These are phyloP conservation scores for Pseudolaguvia tuberculata DNA, from an alignment of 2,113 vertebrate genomes.

Conservation along the genomic window DNA sequence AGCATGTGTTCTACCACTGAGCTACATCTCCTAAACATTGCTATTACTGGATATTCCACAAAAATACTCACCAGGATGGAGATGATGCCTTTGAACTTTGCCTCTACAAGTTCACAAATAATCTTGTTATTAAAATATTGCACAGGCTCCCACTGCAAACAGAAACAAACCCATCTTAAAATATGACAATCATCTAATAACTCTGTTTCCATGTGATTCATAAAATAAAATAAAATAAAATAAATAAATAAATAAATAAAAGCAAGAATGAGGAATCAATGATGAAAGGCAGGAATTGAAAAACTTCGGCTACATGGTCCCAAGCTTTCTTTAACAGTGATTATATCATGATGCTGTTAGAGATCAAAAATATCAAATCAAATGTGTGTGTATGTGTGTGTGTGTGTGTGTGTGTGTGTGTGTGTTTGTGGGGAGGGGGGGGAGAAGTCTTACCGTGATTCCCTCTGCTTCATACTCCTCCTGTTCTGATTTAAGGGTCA, in stretches of 20 bases:
- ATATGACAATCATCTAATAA: too few species aligned
- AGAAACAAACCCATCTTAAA: constrained; percentile 24
- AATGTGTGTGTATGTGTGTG: not conserved
- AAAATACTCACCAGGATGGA: constrained; percentile 84
- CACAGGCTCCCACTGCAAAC: constrained; percentile 90
- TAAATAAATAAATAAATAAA: too few species aligned
- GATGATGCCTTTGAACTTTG: constrained; percentile 98
- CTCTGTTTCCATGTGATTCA: not conserved
- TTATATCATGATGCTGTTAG: constrained; percentile 19
- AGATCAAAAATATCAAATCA: constrained; percentile 39
- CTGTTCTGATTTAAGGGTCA: constrained; percentile 93
- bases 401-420: not conserved
- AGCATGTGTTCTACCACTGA: too few species aligned
- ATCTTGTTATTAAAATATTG: constrained; percentile 99
- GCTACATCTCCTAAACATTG: not conserved
- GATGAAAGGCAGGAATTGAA: constrained; percentile 53
- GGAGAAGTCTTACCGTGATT: constrained; percentile 73
- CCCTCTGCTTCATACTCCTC: constrained; percentile 96
- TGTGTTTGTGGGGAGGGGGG: too few species aligned
- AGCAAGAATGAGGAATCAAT: constrained; percentile 9
- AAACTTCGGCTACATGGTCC: constrained; percentile 21
- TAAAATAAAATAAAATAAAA: too few species aligned
- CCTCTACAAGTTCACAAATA: constrained; percentile 96
- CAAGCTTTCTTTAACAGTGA: constrained; percentile 39
- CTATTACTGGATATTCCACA: not conserved